Evolutionary conservation across 2,888 invertebrate genomes (phyloP).

Genomic region (Dicyrtomina minuta): DNA sequence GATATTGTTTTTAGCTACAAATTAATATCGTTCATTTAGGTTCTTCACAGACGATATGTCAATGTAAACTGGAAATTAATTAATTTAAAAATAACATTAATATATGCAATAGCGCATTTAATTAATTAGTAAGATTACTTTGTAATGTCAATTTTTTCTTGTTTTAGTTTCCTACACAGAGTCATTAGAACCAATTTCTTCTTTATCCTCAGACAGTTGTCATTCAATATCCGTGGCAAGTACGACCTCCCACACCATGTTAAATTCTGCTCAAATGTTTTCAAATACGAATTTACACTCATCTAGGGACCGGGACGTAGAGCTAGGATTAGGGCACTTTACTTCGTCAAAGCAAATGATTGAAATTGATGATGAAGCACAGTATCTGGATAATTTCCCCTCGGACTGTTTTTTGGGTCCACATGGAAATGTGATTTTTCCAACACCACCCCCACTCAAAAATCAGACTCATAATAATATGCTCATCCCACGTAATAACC

Average conservation of each 20-base stretch:
- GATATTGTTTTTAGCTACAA: no score
- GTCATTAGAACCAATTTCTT: conserved; percentile 8
- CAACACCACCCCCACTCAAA: background rate
- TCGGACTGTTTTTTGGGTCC: conserved; percentile 16
- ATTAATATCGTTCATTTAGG: no score
- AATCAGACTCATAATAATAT: no score
- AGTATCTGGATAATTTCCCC: conserved; percentile 3
- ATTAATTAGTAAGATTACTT: background rate
- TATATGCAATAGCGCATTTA: no score
- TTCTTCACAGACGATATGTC: no score
- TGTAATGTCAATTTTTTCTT: background rate
- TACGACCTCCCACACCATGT: conserved; percentile 8
- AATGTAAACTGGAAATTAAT: no score
- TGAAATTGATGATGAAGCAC: background rate
- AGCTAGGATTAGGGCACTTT: no score
- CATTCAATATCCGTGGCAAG: conserved; percentile 5
- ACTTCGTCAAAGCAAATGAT: no score
- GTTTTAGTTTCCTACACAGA: conserved; percentile 1
- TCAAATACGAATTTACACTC: background rate
- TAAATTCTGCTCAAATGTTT: conserved; percentile 6
- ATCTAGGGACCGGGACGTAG: background rate
- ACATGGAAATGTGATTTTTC: conserved; percentile 7
- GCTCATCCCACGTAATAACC: no score
- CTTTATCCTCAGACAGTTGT: conserved; percentile 1
- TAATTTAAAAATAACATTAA: no score